phyloP scores from a whole-genome alignment of 1,140 invertebrate species.

The Aphis gossypii region DNA sequence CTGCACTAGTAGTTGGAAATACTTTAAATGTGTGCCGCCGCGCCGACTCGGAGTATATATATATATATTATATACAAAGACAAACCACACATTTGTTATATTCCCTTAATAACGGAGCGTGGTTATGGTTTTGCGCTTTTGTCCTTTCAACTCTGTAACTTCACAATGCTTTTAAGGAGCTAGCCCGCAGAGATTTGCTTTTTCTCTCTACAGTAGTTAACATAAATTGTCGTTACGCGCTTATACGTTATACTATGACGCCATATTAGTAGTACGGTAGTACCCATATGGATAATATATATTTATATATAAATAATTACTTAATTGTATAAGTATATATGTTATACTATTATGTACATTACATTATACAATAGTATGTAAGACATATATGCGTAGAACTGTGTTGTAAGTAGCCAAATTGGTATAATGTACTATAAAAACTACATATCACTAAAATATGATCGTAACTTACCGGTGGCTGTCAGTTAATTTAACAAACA shows the following conservation, averaged over 20 bases:
- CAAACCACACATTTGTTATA: conserved; percentile 5
- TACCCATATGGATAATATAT: background rate
- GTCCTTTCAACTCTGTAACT: conserved; percentile 28
- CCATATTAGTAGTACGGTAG: background rate
- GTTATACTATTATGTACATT: no score
- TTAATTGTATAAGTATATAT: background rate
- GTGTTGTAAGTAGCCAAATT: background rate
- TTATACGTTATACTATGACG: background rate
- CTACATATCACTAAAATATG: background rate
- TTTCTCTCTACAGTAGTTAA: background rate
- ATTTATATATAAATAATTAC: background rate
- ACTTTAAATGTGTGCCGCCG: conserved; percentile 24
- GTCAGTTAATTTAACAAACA: background rate
- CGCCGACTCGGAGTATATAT: background rate
- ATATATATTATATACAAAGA: conserved; percentile 29
- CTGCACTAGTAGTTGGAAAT: conserved; percentile 23
- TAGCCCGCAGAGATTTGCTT: conserved; percentile 11
- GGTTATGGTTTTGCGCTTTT: conserved; percentile 24
- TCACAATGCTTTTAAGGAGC: conserved; percentile 24
- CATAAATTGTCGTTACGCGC: background rate
- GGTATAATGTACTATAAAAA: background rate
- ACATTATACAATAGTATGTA: background rate
- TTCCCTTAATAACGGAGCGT: background rate
- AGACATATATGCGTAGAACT: background rate
- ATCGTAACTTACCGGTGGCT: background rate